Evolutionary conservation across 2,797 vertebrate species (phyloP).

Genomic region (Sebastolobus alascanus): DNA sequence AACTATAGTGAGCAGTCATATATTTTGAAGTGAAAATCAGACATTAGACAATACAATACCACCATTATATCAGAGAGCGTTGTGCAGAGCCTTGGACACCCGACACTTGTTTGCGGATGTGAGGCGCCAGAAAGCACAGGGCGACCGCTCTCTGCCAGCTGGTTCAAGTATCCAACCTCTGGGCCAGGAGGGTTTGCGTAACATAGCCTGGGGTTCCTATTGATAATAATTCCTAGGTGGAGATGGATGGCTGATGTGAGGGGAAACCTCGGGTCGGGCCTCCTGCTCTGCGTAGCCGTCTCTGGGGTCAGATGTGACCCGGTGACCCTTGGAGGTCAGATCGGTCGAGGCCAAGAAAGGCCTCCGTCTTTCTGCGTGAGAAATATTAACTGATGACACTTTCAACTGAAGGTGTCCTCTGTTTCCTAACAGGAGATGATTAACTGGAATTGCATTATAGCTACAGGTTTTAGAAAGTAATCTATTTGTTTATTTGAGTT

Average conservation of each 20-base stretch:
- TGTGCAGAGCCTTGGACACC: conserved; percentile 53
- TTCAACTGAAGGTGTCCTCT: not conserved
- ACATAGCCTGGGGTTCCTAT: conserved; percentile 73
- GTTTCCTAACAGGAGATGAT: not conserved
- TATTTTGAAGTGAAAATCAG: not conserved
- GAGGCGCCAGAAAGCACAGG: conserved; percentile 39
- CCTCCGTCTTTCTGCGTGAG: conserved; percentile 12
- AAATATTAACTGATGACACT: not conserved
- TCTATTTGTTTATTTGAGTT: not conserved
- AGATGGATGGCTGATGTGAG: conserved; percentile 79
- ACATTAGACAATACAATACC: conserved; percentile 46
- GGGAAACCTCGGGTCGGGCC: conserved; percentile 60
- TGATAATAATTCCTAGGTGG: conserved; percentile 83
- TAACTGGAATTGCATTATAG: not conserved
- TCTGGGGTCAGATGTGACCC: conserved; percentile 51
- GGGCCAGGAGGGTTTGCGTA: conserved; percentile 65
- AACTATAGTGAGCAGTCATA: not conserved
- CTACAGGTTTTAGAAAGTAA: not conserved
- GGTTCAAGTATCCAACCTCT: conserved; percentile 60
- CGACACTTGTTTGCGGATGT: conserved; percentile 70
- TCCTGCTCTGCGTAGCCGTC: conserved; percentile 54
- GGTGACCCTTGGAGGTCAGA: conserved; percentile 60
- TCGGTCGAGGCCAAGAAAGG: conserved; percentile 12
- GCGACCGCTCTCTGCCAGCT: conserved; percentile 56
- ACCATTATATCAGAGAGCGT: conserved; percentile 32